Base-by-base conservation (phyloP, 2,888 invertebrate species). In the Microctonus aethiopoides region DNA sequence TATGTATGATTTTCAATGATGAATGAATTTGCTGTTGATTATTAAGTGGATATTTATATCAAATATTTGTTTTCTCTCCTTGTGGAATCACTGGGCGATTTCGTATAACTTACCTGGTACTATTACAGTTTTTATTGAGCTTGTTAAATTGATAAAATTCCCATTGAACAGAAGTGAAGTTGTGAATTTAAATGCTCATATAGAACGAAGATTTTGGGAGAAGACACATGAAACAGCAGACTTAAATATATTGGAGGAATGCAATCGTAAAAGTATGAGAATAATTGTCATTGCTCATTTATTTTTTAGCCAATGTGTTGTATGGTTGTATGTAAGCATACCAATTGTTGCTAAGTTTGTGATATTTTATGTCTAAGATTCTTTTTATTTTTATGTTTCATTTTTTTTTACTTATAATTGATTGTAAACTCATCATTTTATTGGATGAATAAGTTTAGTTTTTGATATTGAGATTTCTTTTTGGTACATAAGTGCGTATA, bases 1-100 rank as follows among this genome's bases (percentile, higher is more conserved):
- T 66, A 61, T 29, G 78, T 78, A 73, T 67, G 76, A n/a, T 65
- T 24, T 11, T n/a, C 0, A 5, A 6, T 10, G 34, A 3, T 20
- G 24, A 29, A 26, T 46, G 5, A 29, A 2, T 57, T 32, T 32
- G 1, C 2, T 32, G 1, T 57, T 39, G 39, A 1, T 1, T 39
- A 3, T 39, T 13, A 39, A n/a, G 2, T 1, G 2, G 2, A 10
- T 3, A 20, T 46, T 16, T 4, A n/a, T 16, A 46, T 4, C 5
- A 16, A 46, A 7, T 29, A 29, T 46, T 16, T n/a, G 16, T 39
- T n/a, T 39, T n/a, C 13, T n/a, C 16, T 46, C 46, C 20, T 39
- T 39, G n/a, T 1, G 6, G 16, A 46, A 6, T n/a, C 1, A 1
- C 5, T 39, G 46, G 46, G 16, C 16, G 4, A 5, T 46, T 16